A percentile compares a stretch with the other conserved stretches of the same genome.
These are phyloP conservation scores for Lutraria lutraria DNA, from an alignment of 2,888 invertebrate genomes.

Conservation along the genomic window DNA sequence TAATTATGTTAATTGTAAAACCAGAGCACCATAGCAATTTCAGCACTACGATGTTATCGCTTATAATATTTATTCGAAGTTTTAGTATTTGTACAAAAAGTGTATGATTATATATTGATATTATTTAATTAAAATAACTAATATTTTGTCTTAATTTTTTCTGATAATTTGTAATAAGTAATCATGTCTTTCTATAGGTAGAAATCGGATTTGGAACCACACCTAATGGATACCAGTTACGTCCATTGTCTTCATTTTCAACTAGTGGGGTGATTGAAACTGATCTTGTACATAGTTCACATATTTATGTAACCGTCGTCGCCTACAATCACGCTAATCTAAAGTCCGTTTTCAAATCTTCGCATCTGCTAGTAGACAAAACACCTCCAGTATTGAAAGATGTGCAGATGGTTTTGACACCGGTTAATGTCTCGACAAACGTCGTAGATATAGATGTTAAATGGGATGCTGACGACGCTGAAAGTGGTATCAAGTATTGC, in stretches of 20 bases:
- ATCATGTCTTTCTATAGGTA: conserved; percentile 6
- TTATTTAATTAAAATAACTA: no score
- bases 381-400: conserved; percentile 56
- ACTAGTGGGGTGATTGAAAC: conserved; percentile 46
- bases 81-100: no score
- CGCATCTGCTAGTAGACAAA: conserved; percentile 56
- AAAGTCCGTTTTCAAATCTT: conserved; percentile 50
- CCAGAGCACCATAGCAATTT: not conserved
- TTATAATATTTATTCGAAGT: no score
- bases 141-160: no score
- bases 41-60: not conserved
- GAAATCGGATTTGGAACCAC: conserved; percentile 67
- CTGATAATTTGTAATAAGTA: no score
- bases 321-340: conserved; percentile 68
- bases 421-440: not conserved
- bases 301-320: conserved; percentile 59
- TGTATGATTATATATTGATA: no score
- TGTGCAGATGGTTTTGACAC: not conserved
- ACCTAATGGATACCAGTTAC: conserved; percentile 63
- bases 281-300: conserved; percentile 53
- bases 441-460: conserved; percentile 11
- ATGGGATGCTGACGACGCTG: conserved; percentile 49
- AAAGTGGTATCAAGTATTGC: conserved; percentile 49
- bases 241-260: conserved; percentile 42
- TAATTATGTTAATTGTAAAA: not conserved